Percentiles rank a stretch among this genome's conserved stretches.
phyloP scores from a whole-genome alignment of 2,888 invertebrate species.

The Drosophila kambysellisi region DNA sequence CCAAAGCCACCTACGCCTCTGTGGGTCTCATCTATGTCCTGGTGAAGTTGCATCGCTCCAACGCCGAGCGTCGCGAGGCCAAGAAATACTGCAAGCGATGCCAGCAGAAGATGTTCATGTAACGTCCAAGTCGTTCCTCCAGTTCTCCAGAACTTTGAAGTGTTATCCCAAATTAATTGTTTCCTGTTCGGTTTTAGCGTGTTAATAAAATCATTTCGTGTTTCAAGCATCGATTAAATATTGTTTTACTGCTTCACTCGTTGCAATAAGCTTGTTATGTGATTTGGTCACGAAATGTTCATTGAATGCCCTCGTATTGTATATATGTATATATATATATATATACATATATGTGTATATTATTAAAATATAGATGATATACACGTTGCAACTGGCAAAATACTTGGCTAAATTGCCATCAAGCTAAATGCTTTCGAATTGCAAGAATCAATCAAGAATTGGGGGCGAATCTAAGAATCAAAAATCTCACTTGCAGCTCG shows the following conservation, averaged over 20 bases:
- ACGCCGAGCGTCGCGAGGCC: slow-evolving; percentile 37
- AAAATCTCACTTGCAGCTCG: neutral
- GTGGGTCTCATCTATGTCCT: slow-evolving; percentile 69
- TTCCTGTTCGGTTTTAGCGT: slow-evolving; percentile 1
- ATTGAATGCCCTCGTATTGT: too few relatives aligned
- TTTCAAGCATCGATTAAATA: neutral
- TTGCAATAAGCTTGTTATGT: neutral
- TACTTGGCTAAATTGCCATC: too few relatives aligned
- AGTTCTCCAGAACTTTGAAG: neutral
- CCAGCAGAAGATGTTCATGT: slow-evolving; percentile 45
- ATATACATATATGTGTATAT: too few relatives aligned
- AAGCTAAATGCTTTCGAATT: neutral
- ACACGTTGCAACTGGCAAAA: neutral
- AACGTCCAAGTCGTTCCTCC: neutral
- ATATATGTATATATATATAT: too few relatives aligned
- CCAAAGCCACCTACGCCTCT: slow-evolving; percentile 76
- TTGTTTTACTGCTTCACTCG: neutral
- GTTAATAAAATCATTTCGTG: slow-evolving; percentile 10
- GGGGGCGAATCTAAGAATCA: neutral
- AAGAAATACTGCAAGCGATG: slow-evolving; percentile 45
- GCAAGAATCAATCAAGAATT: too few relatives aligned
- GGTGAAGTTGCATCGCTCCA: slow-evolving; percentile 55
- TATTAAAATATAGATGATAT: too few relatives aligned
- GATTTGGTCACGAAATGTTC: neutral
- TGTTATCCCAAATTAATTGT: slow-evolving; percentile 46